A percentile compares a stretch with the other conserved stretches of the same genome.
These are phyloP conservation scores for Metellina segmentata DNA, from an alignment of 2,888 invertebrate species.

Conservation along the genomic window DNA sequence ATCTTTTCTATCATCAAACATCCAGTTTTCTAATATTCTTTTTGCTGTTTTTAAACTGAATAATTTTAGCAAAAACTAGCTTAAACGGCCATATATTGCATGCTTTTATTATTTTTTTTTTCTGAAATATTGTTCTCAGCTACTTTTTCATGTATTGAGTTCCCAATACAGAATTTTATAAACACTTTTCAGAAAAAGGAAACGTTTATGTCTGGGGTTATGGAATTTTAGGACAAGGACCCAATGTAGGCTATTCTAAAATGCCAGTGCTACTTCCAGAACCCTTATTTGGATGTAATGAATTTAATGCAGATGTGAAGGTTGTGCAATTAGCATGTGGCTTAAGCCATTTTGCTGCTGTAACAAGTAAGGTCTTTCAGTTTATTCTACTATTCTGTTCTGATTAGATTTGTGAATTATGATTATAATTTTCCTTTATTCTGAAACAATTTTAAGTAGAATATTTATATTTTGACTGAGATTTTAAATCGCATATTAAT, in stretches of 20 bases:
- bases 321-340: constrained; percentile 87
- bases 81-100: no score
- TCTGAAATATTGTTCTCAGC: background rate
- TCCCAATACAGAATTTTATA: background rate
- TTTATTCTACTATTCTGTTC: no score
- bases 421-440: no score
- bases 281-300: constrained; percentile 91
- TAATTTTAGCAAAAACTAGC: no score
- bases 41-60: no score
- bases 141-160: background rate
- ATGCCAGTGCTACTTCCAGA: constrained; percentile 89
- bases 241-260: constrained; percentile 85
- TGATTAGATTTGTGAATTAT: no score
- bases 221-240: constrained; percentile 94
- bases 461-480: no score
- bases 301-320: constrained; percentile 87
- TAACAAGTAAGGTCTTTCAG: constrained; percentile 84
- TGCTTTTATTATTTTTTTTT: background rate
- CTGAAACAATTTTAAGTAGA: no score
- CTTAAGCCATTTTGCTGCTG: constrained; percentile 89
- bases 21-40: no score
- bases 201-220: constrained; percentile 96
- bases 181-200: constrained; percentile 86
- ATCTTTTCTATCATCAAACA: no score
- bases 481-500: no score